Evolutionary conservation across 2,888 invertebrate genomes (phyloP), one percentile per base, ranked within the genome.

Genomic region (Dynastes tityus): DNA sequence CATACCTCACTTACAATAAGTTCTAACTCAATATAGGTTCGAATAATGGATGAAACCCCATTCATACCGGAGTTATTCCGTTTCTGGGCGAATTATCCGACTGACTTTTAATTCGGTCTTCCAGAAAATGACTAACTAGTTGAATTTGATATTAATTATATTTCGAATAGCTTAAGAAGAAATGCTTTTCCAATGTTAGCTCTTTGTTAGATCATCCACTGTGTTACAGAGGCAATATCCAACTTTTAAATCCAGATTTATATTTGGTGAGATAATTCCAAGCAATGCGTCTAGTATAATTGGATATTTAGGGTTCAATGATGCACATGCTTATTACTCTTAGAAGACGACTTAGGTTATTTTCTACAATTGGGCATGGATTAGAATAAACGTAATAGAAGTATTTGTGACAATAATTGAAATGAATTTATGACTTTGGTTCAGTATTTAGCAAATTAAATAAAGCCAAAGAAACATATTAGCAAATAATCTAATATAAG

Each of bases 1-100:
- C 83, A 83, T 82, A 82, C 82, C 81, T 81, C 71, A 64, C 77
- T 80, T 22, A 55, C 55, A 55, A 55, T 55, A 77, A 76, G 76
- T 73, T 74, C 75, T 76, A 77, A 77, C 78, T 78, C 73, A 67
- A 77, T 74, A 80, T 79, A 79, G 74, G 78, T 78, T 67, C 73
- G 68, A 64, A 73, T 58, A 63, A 58, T 71, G 51, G 58, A 61
- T 77, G 58, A 55, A 67, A 67, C 68, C 37, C 67, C 58, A 67
- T 65, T 76, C 53, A 76, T 53, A 53, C 49, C 27, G 49, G 58
- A 53, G 76, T 55, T 76, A 77, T 61, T 58, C 45, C 37, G 29
- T 77, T 77, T 68, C 45, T 68, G 67, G 5, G 68, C 68, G 76
- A 37, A 77, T 55, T 22, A 55, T 45, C 58, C 58, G 61, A 40